Base-by-base conservation (phyloP, 2,797 vertebrate genomes). In the Dicrostonyx torquatus region DNA sequence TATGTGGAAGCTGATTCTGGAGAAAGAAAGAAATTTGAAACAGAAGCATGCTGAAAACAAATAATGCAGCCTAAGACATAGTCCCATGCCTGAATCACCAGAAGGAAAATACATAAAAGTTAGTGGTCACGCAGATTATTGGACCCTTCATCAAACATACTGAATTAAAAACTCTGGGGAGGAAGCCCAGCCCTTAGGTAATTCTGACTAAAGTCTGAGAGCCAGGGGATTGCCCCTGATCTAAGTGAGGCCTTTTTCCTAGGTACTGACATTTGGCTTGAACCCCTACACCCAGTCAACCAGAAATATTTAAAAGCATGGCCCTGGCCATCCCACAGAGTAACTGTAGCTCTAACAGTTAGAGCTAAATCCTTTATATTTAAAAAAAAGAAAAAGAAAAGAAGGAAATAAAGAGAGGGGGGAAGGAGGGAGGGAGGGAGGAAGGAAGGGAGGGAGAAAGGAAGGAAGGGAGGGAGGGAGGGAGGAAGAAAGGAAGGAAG, bases 401-500 rank as follows among this genome's bases (percentile, higher is more conserved):
- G 5, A 1, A 66, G 12, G 12, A 4, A 31, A 0, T 4, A 4
- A 7, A 43, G 58, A 31, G 20, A 60, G 10, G 11, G 26, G 22
- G 26, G 4, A 62, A 26, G 9, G 2, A 26, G 22, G 0, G 1
- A 62, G 60, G 26, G 0, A 62, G 24, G 12, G 4, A 29, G 60
- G 26, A 1, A 29, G 24, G 11, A 1, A 62, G 24, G 26, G 2
- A 62, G 26, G 11, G 2, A 10, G 8, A 0, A 24, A 62, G 60
- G 4, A 0, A 62, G 8, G 3, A 2, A 26, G 7, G 26, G 3
- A 62, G 24, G 26, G 1, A 62, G 24, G 10, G 1, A 62, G 60
- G 4, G 2, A 62, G 26, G 11, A 1, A 10, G 8, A 0, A 24
- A 62, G 60, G 4, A 0, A 62, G 8, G 3, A 2, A 26, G 7